These are phyloP conservation scores for Hyles vespertilio DNA, from an alignment of 1,140 invertebrate species.

Conservation along the genomic window DNA sequence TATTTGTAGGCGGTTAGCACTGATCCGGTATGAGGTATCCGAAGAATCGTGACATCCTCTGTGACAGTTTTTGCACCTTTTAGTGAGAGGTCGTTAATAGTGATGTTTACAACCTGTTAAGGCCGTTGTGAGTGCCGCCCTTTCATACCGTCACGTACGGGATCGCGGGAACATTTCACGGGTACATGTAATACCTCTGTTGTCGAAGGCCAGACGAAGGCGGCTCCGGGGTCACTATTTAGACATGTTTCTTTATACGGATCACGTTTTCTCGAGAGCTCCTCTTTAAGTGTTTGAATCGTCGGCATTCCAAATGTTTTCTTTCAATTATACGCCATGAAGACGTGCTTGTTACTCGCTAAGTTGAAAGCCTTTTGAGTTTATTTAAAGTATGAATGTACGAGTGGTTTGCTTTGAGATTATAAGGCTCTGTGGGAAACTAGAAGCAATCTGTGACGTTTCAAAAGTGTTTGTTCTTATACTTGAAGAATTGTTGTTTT, in stretches of 20 bases:
- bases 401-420: conserved; percentile 3
- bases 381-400: conserved; percentile 5
- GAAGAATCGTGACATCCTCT: conserved; percentile 27
- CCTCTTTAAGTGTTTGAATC: conserved; percentile 42
- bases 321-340: conserved; percentile 48
- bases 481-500: no score
- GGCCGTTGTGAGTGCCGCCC: conserved; percentile 39
- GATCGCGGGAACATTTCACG: conserved; percentile 40
- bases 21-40: conserved; percentile 9
- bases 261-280: conserved; percentile 68
- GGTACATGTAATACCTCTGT: conserved; percentile 37
- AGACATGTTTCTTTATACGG: conserved; percentile 39
- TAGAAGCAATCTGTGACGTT: no score
- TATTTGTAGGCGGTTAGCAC: conserved; percentile 6
- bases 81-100: conserved; percentile 59
- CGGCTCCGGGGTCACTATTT: conserved; percentile 19
- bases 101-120: conserved; percentile 69
- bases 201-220: conserved; percentile 48
- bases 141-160: conserved; percentile 63
- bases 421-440: no score
- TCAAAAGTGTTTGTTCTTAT: no score
- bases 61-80: conserved; percentile 45
- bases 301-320: conserved; percentile 51
- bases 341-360: conserved; percentile 32
- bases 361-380: conserved; percentile 13